Conservation (phyloP, 2,888 invertebrate species). For the Mongoloraphidia duomilia region DNA sequence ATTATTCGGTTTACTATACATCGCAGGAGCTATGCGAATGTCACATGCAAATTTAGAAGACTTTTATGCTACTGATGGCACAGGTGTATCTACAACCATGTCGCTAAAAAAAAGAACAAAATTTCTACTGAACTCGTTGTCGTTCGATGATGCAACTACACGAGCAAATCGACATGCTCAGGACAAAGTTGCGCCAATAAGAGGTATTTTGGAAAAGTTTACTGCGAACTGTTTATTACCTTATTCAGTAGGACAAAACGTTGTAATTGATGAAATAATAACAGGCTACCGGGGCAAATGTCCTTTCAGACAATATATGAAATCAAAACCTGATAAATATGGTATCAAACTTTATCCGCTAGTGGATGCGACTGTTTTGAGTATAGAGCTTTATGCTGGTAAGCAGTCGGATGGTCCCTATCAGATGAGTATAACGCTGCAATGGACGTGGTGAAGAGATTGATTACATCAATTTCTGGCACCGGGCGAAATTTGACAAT, state of each 20-base stretch:
- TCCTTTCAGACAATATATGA: slow-evolving; percentile 12
- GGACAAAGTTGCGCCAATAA: slow-evolving; percentile 17
- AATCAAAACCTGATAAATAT: slow-evolving; percentile 18
- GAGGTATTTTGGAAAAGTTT: slow-evolving; percentile 18
- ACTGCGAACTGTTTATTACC: slow-evolving; percentile 16
- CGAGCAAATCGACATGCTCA: slow-evolving; percentile 9
- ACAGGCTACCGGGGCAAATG: slow-evolving; percentile 18
- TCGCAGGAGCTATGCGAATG: slow-evolving; percentile 17
- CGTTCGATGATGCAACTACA: slow-evolving; percentile 14
- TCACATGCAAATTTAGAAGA: slow-evolving; percentile 15
- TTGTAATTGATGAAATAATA: slow-evolving; percentile 20
- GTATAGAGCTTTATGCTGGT: slow-evolving; percentile 15
- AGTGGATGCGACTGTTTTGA: slow-evolving; percentile 13
- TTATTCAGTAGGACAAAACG: slow-evolving; percentile 14
- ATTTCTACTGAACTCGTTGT: slow-evolving; percentile 14
- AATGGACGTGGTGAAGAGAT: slow-evolving; percentile 9
- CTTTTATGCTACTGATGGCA: slow-evolving; percentile 18
- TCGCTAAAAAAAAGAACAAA: slow-evolving; percentile 18
- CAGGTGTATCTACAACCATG: slow-evolving; percentile 17
- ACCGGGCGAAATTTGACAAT: slow-evolving; percentile 16
- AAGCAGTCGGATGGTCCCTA: slow-evolving; percentile 15
- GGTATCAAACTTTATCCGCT: slow-evolving; percentile 17
- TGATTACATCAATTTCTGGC: slow-evolving; percentile 8
- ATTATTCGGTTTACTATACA: slow-evolving; percentile 20
- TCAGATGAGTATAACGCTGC: slow-evolving; percentile 5